Conservation (phyloP, 2,113 vertebrate species). For the Jacana jacana region DNA sequence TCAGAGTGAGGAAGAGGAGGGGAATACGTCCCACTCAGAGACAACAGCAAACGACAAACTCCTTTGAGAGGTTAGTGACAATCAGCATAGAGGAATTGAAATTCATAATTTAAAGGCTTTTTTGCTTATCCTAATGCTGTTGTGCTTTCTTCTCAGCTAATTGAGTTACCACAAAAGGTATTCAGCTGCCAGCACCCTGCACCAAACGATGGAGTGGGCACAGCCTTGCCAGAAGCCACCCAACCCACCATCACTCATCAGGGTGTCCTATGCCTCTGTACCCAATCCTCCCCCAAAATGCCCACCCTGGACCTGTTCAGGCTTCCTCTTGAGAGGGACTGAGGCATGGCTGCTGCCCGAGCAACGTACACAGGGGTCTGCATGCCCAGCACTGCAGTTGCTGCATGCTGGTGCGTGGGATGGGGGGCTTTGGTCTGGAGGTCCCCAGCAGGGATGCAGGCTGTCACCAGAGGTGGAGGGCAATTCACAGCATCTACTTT, state of each 20-base stretch:
- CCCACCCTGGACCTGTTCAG: not conserved
- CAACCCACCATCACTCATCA: not conserved
- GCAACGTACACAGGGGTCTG: not conserved
- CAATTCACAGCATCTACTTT: not conserved
- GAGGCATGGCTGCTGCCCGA: not conserved
- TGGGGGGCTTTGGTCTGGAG: not conserved
- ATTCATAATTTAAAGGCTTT: not conserved
- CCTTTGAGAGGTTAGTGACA: not conserved
- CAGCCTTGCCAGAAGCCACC: not conserved
- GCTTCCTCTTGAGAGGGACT: not conserved
- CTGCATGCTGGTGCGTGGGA: rapidly evolving
- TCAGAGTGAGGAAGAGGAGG: not conserved
- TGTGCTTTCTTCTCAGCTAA: conserved; percentile 8
- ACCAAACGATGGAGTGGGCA: not conserved
- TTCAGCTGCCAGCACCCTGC: not conserved
- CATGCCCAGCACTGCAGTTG: rapidly evolving
- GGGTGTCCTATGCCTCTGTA: not conserved
- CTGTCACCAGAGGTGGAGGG: not conserved
- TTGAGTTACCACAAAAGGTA: not conserved
- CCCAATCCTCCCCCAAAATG: not conserved
- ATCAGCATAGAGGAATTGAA: not conserved
- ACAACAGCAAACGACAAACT: not conserved
- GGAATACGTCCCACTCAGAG: not conserved
- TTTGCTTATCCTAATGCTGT: not conserved
- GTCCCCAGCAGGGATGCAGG: not conserved